Conservation (phyloP, 1,140 invertebrate species). For the Zaprionus nigranus region DNA sequence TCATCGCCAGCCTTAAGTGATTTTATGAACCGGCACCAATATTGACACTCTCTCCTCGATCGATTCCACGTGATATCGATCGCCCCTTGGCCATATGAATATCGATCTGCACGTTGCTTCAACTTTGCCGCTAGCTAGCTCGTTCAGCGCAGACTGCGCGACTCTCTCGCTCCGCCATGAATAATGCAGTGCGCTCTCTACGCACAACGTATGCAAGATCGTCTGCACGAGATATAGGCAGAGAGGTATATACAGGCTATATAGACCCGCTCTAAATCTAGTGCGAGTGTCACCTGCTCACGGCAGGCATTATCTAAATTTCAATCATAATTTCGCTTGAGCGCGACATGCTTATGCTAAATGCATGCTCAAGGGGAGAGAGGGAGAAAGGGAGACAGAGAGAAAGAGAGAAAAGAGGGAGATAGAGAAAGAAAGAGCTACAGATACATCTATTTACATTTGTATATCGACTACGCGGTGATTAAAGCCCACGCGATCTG, state of each 20-base stretch:
- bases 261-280: conserved; percentile 43
- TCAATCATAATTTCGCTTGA: conserved; percentile 76
- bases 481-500: conserved; percentile 75
- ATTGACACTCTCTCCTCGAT: conserved; percentile 49
- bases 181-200: conserved; percentile 70
- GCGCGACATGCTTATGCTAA: conserved; percentile 1
- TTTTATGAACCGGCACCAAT: conserved; percentile 42
- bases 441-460: conserved; percentile 19
- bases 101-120: conserved; percentile 25
- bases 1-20: conserved; percentile 7
- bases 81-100: background rate
- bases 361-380: background rate
- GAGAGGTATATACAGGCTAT: conserved; percentile 17
- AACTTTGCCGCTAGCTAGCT: conserved; percentile 36
- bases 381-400: background rate
- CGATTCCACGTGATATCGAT: background rate
- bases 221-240: conserved; percentile 36
- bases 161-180: conserved; percentile 47
- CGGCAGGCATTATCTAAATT: conserved; percentile 68
- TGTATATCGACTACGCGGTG: conserved; percentile 34
- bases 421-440: background rate
- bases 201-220: conserved; percentile 49
- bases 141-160: conserved; percentile 13
- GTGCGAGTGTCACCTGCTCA: conserved; percentile 22
- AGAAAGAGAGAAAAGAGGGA: background rate